Conservation (phyloP, 2,113 vertebrate species). For the Sorex fumeus region DNA sequence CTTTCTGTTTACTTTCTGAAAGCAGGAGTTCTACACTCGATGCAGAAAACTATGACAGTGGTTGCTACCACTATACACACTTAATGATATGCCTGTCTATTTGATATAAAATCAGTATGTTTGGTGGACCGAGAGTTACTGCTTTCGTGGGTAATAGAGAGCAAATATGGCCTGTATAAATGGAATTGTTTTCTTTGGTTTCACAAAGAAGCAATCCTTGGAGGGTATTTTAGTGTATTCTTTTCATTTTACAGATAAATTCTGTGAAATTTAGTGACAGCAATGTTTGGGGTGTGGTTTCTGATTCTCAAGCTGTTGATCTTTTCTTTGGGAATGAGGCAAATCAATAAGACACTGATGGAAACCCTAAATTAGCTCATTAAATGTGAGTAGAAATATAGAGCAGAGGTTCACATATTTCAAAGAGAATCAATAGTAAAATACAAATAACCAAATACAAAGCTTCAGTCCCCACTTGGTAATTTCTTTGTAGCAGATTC, state of each 20-base stretch:
- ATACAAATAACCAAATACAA: not conserved
- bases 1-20: not conserved
- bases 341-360: not conserved
- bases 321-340: conserved; percentile 5
- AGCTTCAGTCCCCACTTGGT: conserved; percentile 6
- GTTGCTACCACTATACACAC: not conserved
- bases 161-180: not conserved
- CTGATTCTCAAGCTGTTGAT: not conserved
- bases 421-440: conserved; percentile 1
- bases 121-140: not conserved
- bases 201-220: not conserved
- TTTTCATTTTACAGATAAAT: not conserved
- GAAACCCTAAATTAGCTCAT: conserved; percentile 12
- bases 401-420: not conserved
- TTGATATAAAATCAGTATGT: not conserved
- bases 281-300: not conserved
- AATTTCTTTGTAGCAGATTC: conserved; percentile 12
- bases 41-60: not conserved
- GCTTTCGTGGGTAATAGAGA: not conserved
- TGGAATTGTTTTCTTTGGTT: conserved; percentile 18
- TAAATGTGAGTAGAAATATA: not conserved
- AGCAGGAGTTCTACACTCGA: not conserved
- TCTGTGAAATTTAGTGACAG: conserved; percentile 8
- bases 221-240: not conserved
- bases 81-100: not conserved